phyloP scores from a whole-genome alignment of 2,113 vertebrate species.

The Collichthys lucidus region DNA sequence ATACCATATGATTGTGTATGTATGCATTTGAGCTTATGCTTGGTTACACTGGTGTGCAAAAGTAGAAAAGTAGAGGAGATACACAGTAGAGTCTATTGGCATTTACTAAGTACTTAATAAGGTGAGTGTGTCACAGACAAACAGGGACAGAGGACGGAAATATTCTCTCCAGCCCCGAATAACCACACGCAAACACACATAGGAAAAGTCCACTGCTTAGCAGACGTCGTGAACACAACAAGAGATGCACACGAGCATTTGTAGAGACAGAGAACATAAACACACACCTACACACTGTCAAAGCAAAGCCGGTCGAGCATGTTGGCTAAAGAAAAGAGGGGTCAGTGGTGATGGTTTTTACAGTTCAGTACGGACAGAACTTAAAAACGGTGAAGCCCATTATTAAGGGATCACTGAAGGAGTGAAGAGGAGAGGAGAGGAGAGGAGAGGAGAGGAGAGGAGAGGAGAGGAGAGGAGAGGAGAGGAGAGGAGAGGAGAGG shows the following conservation, averaged over 20 bases:
- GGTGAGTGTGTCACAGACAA: constrained; percentile 56
- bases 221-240: background rate
- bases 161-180: constrained; percentile 28
- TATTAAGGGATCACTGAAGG: constrained; percentile 30
- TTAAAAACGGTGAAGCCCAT: constrained; percentile 48
- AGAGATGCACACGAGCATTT: background rate
- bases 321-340: constrained; percentile 32
- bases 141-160: constrained; percentile 46
- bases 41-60: constrained; percentile 24
- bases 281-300: constrained; percentile 9
- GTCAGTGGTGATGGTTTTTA: constrained; percentile 46
- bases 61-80: constrained; percentile 26
- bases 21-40: background rate
- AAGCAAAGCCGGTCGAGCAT: constrained; percentile 31
- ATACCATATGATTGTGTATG: constrained; percentile 14
- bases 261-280: background rate
- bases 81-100: constrained; percentile 53
- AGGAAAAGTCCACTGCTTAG: background rate
- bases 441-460: background rate
- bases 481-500: too few relatives aligned
- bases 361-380: constrained; percentile 47
- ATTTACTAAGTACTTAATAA: constrained; percentile 71
- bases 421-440: background rate
- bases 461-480: too few relatives aligned
- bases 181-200: constrained; percentile 1